Percentiles rank a stretch among this genome's conserved stretches.
phyloP scores from a whole-genome alignment of 2,113 vertebrate species.

The Miniopterus natalensis region DNA sequence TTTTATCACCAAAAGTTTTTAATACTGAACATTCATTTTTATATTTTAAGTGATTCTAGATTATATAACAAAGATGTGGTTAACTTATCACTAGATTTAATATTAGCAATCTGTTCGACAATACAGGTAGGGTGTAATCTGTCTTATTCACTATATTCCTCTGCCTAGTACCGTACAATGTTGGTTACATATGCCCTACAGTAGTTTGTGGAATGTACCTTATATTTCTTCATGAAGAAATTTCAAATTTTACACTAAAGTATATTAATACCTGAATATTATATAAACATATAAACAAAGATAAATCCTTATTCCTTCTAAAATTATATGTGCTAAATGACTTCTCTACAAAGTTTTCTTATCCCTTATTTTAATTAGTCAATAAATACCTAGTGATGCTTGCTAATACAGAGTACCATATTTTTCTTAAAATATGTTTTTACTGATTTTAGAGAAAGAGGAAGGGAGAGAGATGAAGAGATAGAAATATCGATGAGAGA shows the following conservation, averaged over 20 bases:
- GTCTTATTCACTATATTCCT: neutral
- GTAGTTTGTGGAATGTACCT: neutral
- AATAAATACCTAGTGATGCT: neutral
- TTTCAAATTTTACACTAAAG: neutral
- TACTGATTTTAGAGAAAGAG: too few relatives aligned
- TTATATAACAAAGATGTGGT: neutral
- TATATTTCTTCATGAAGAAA: neutral
- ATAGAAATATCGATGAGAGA: too few relatives aligned
- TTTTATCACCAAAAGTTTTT: constrained; percentile 26
- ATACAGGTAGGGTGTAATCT: neutral
- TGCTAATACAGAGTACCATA: neutral
- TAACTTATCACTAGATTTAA: constrained; percentile 1
- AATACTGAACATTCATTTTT: constrained; percentile 21
- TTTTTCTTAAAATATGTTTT: too few relatives aligned
- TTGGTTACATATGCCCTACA: neutral
- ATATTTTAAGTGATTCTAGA: constrained; percentile 22
- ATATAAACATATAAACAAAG: constrained; percentile 19
- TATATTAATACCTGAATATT: neutral
- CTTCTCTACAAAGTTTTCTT: neutral
- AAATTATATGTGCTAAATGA: neutral
- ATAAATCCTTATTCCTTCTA: neutral
- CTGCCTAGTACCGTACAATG: neutral
- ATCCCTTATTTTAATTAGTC: neutral
- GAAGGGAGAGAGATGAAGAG: too few relatives aligned
- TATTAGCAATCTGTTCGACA: neutral